Conservation (phyloP, 2,113 vertebrate genomes). For the Xiphophorus maculatus region DNA sequence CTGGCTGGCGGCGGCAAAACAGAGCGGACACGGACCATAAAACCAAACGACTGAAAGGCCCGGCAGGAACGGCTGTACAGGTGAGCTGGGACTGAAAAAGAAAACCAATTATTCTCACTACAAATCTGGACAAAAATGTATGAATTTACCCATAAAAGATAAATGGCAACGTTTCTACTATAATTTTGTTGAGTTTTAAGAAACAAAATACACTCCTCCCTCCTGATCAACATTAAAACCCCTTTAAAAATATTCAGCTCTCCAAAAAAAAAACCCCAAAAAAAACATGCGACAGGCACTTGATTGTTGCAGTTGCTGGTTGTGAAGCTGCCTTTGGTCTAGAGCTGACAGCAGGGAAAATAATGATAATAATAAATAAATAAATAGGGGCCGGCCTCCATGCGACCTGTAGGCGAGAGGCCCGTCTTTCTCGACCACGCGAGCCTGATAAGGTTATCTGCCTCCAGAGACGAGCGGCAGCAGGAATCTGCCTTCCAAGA, state of each 20-base stretch:
- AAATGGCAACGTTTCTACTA: neutral
- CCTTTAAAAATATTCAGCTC: slow-evolving; percentile 42
- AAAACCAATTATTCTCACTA: neutral
- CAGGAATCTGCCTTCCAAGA: neutral
- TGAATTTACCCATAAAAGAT: slow-evolving; percentile 1
- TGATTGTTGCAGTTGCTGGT: slow-evolving; percentile 58
- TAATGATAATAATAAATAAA: neutral
- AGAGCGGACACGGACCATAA: neutral
- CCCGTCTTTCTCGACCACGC: neutral
- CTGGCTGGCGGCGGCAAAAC: neutral
- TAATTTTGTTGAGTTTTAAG: neutral
- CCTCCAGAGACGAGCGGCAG: neutral
- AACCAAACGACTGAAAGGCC: slow-evolving; percentile 5
- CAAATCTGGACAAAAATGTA: neutral
- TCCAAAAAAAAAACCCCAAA: neutral
- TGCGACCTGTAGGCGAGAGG: slow-evolving; percentile 36
- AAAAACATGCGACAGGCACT: slow-evolving; percentile 59
- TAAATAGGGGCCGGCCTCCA: slow-evolving; percentile 3
- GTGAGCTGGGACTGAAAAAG: slow-evolving; percentile 5
- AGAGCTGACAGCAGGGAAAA: slow-evolving; percentile 17
- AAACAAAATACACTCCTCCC: neutral
- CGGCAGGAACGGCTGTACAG: slow-evolving; percentile 56
- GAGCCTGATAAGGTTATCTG: slow-evolving; percentile 64
- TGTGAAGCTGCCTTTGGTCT: slow-evolving; percentile 60
- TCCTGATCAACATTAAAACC: slow-evolving; percentile 26